Conservation (phyloP, 2,888 invertebrate genomes). For the Volucella inflata region DNA sequence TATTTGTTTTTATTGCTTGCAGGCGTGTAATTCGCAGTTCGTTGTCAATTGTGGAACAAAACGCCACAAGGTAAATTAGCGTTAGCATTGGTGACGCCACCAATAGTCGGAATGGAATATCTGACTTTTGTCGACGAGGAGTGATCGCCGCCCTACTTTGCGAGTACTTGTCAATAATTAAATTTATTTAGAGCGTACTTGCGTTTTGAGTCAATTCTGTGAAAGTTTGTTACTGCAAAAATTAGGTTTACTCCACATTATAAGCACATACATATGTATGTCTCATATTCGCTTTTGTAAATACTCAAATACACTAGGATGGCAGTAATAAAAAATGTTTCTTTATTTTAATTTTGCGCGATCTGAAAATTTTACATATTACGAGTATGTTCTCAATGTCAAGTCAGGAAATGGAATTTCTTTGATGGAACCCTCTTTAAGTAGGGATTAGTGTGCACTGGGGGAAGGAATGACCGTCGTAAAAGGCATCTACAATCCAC, state of each 20-base stretch:
- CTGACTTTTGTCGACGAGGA: conserved; percentile 13
- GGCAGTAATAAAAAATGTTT: too few species aligned
- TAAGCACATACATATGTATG: conserved; percentile 4
- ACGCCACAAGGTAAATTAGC: conserved; percentile 28
- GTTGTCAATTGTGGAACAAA: conserved; percentile 13
- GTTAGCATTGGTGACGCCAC: not conserved
- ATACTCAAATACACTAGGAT: too few species aligned
- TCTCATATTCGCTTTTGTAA: not conserved
- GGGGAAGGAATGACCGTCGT: too few species aligned
- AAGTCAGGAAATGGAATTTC: too few species aligned
- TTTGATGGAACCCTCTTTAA: too few species aligned
- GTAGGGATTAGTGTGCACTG: too few species aligned
- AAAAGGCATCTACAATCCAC: too few species aligned
- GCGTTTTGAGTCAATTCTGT: conserved; percentile 18
- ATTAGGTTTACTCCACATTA: conserved; percentile 26
- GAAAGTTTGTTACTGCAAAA: conserved; percentile 41
- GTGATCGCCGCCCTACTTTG: conserved; percentile 44
- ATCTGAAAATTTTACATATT: too few species aligned
- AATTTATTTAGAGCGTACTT: conserved; percentile 51
- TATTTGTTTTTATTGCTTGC: not conserved
- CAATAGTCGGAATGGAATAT: conserved; percentile 9
- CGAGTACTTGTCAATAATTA: conserved; percentile 40
- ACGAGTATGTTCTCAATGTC: too few species aligned
- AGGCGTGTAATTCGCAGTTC: conserved; percentile 25
- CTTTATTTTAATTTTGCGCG: too few species aligned